Evolutionary conservation across 1,140 invertebrate genomes (phyloP), one percentile per base, ranked within the genome.

Genomic region (Drosophila aff.): DNA sequence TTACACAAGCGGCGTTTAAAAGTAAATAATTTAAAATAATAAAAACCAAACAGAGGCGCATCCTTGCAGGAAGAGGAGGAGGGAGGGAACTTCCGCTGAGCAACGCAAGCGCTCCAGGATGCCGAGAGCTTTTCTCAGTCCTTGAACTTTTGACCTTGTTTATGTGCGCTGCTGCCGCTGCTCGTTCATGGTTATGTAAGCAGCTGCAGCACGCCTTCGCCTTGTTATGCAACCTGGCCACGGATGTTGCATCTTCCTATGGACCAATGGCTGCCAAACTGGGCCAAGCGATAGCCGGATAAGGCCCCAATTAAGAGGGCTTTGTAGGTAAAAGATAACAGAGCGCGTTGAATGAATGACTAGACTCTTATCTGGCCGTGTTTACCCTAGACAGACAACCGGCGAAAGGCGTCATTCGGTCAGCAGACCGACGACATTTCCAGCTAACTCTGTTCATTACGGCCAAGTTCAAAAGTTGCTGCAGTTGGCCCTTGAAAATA

Each of bases 61-160:
- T 43, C 58, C 36, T 6, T 2, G 36, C 18, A 41, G 38, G 38
- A 64, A 28, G 4, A 13, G 28, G 11, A 21, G 33, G 26, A 36
- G 62, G 61, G 5, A 26, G 62, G 61, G 5, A 26, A 85, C 79
- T 75, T 85, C 82, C 79, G 76, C 60, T 79, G 64, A 71, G 49
- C 76, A 40, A 64, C 63, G 58, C 62, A 68, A 57, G 47, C 47
- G 75, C 72, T 64, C 33, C 61, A 69, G 58, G 79, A 72, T 41
- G 52, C 16, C 10, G 47, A 2, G 50, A 89, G 84, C 83, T 87
- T 89, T 87, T 64, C 46, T 41, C 80, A 89, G 84, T 89, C 84
- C 84, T 90, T 89, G 84, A 89, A 89, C 84, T 81, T 84, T 72
- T 89, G 84, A 89, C 84, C 84, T 89, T 89, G 84, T 89, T 89